Percentiles rank a stretch among this genome's conserved stretches.
phyloP scores from a whole-genome alignment of 92 coral and sea anemone genomes.

The Epizoanthus scotinus region DNA sequence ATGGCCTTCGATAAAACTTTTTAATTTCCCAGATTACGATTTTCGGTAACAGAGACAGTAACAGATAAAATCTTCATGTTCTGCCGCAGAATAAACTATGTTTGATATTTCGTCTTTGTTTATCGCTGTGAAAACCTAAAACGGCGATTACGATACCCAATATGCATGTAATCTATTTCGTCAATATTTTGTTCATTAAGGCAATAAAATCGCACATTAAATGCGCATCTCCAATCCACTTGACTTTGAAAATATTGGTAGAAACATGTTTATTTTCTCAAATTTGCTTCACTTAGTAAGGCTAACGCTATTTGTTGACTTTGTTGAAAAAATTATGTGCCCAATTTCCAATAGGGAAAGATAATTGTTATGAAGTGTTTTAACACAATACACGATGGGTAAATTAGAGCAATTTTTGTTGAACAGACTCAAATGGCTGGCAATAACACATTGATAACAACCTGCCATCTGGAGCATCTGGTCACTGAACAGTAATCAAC shows the following conservation, averaged over 20 bases:
- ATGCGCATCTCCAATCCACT: background rate
- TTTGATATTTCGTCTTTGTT: constrained; percentile 34
- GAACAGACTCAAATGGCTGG: constrained; percentile 62
- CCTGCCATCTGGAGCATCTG: constrained; percentile 88
- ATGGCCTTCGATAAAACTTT: constrained; percentile 24
- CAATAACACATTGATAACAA: constrained; percentile 67
- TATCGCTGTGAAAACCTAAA: constrained; percentile 29
- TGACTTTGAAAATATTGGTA: constrained; percentile 10
- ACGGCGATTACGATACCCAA: constrained; percentile 14
- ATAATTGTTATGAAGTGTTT: constrained; percentile 89
- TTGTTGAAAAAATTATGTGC: constrained; percentile 50
- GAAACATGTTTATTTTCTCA: constrained; percentile 52
- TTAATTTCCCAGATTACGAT: background rate
- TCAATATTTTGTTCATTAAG: constrained; percentile 25
- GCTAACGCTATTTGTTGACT: constrained; percentile 57
- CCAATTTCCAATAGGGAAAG: constrained; percentile 64
- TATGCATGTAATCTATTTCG: constrained; percentile 26
- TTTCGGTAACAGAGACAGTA: constrained; percentile 26
- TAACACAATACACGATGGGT: constrained; percentile 76
- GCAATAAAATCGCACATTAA: constrained; percentile 32
- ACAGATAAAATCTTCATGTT: constrained; percentile 28
- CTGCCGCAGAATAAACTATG: constrained; percentile 12
- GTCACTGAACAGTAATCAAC: constrained; percentile 73
- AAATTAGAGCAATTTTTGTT: constrained; percentile 83
- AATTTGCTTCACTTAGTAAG: constrained; percentile 51